Base-by-base conservation (phyloP, 53 echinoderm and acorn worm species). In the Echinarachnius parma region DNA sequence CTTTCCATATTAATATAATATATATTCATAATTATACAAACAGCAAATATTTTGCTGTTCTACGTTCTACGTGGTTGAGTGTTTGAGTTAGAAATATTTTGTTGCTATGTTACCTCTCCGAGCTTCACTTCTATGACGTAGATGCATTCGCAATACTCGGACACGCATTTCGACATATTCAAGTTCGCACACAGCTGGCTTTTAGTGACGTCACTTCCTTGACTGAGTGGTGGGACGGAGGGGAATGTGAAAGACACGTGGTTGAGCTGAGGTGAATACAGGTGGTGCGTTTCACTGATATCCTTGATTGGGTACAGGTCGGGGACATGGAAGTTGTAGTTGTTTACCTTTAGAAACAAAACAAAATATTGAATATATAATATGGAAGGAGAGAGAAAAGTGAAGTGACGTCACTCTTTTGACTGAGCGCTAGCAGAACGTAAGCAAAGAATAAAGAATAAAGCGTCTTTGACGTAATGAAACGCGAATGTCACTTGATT, bases 221-320 rank as follows among this genome's bases (percentile, higher is more conserved):
- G 94, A 4, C 83, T 87, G 4, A 95, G 68, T 1, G 75, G 86
- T 3, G 90, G 82, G 4, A 54, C 31, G 9, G 87, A 78, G 0
- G 72, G 34, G 37, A 74, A 80, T 28, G 18, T 59, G 63, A 91
- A 95, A 4, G 84, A 75, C 24, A 95, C 75, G 77, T 91, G 78
- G 48, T 91, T 95, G 9, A 95, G 50, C 44, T 95, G 96, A 3
- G 96, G 87, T 14, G 94, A 86, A 56, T 90, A 90, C 8, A 90
- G 87, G 53, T 90, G 94, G 53, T 90, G 86, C 1, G 81, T 60
- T 1, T 36, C 33, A 14, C 45, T 24, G 2, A 94, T 47, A 10
- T 86, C 86, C 48, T 86, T 71, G 16, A 90, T 86, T 0, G 96
- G 96, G 34, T 95, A 95, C 56, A 62, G 36, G 16, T 63, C 68